phyloP scores from a whole-genome alignment of 2,797 vertebrate species.

The Delichon dasypus region DNA sequence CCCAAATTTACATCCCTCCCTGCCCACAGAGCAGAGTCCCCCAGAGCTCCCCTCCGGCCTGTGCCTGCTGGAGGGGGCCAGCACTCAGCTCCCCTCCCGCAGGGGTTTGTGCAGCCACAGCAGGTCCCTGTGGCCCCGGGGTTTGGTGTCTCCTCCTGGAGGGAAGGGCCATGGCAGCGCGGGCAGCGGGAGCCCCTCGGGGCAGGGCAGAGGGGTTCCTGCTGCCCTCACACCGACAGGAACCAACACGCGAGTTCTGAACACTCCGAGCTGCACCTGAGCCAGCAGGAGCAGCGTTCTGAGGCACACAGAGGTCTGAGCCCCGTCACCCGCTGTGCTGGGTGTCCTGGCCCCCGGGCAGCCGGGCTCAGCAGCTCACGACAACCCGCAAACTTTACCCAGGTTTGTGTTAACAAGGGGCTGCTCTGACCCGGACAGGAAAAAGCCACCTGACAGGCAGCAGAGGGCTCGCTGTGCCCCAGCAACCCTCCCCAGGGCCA shows the following conservation, averaged over 20 bases:
- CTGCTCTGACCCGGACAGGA: not conserved
- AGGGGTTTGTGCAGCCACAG: rapidly evolving
- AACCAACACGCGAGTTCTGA: rapidly evolving
- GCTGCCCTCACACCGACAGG: rapidly evolving
- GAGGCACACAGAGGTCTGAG: not conserved
- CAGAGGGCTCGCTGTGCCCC: rapidly evolving
- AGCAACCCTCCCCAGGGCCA: not conserved
- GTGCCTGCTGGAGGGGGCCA: rapidly evolving
- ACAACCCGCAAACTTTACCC: rapidly evolving
- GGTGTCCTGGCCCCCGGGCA: rapidly evolving
- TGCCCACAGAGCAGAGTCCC: rapidly evolving
- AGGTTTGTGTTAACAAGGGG: rapidly evolving
- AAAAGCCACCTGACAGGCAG: rapidly evolving
- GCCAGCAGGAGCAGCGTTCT: rapidly evolving
- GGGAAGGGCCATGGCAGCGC: rapidly evolving
- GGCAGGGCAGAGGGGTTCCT: not conserved
- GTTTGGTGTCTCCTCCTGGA: no score
- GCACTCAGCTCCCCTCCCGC: rapidly evolving
- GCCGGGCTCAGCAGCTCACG: rapidly evolving
- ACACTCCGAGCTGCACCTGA: not conserved
- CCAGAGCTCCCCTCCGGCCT: rapidly evolving
- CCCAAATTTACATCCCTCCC: not conserved
- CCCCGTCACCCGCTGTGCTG: rapidly evolving
- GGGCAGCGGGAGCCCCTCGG: rapidly evolving
- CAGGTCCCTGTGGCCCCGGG: no score